Percentiles rank a stretch among this genome's conserved stretches.
Evolutionary conservation across 2,797 vertebrate species (phyloP).

Genomic region (Eulemur mongoz): DNA sequence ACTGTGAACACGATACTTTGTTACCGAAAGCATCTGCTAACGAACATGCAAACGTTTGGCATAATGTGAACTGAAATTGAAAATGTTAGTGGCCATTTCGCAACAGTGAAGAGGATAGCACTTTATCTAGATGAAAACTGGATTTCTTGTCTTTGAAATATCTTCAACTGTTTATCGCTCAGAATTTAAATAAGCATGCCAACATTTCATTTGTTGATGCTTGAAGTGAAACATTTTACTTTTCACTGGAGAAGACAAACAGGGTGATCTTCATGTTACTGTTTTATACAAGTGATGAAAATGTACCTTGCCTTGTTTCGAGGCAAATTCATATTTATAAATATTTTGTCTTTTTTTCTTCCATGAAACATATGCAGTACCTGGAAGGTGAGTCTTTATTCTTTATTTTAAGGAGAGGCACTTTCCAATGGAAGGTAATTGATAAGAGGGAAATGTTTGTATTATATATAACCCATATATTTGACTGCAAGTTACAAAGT

Average conservation of each 20-base stretch:
- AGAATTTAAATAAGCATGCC: slow-evolving; percentile 55
- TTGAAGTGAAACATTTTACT: slow-evolving; percentile 72
- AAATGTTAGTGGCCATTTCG: slow-evolving; percentile 65
- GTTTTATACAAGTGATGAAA: slow-evolving; percentile 62
- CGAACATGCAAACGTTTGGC: slow-evolving; percentile 71
- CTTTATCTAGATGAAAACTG: slow-evolving; percentile 80
- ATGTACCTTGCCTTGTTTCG: slow-evolving; percentile 67
- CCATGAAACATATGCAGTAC: slow-evolving; percentile 51
- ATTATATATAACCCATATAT: slow-evolving; percentile 7
- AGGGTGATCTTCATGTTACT: slow-evolving; percentile 68
- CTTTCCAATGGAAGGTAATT: slow-evolving; percentile 65
- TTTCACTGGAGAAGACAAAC: slow-evolving; percentile 66
- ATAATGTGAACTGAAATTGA: slow-evolving; percentile 64
- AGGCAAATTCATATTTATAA: slow-evolving; percentile 73
- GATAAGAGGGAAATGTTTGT: slow-evolving; percentile 58
- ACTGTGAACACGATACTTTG: slow-evolving; percentile 77
- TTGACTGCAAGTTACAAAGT: slow-evolving; percentile 58
- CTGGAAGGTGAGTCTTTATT: slow-evolving; percentile 60
- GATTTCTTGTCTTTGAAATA: slow-evolving; percentile 73
- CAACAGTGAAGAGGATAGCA: slow-evolving; percentile 77
- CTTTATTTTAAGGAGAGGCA: slow-evolving; percentile 60
- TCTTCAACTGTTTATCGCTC: slow-evolving; percentile 62
- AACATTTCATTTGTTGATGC: slow-evolving; percentile 61
- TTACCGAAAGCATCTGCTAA: slow-evolving; percentile 52
- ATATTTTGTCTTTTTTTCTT: slow-evolving; percentile 69